Percentiles rank a stretch among this genome's conserved stretches.
Conservation (phyloP, 2,113 vertebrate species). For the Megaleporinus macrocephalus region DNA sequence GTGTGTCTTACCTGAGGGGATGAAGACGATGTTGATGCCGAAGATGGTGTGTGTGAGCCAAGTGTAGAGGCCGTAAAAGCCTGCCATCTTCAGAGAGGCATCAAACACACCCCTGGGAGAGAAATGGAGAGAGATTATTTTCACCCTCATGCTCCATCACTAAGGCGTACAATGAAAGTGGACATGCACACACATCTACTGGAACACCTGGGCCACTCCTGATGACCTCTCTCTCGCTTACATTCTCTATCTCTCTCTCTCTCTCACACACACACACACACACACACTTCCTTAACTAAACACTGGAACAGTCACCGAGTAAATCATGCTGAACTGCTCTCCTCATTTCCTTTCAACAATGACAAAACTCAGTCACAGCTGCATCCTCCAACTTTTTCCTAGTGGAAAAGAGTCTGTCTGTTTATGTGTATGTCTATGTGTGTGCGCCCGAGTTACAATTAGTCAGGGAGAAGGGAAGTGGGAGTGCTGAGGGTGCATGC, state of each 20-base stretch:
- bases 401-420: constrained; percentile 21
- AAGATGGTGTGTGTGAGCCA: constrained; percentile 99
- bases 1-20: constrained; percentile 91
- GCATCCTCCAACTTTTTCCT: constrained; percentile 30
- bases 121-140: constrained; percentile 10
- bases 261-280: not conserved
- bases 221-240: constrained; percentile 18
- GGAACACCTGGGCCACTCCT: constrained; percentile 30
- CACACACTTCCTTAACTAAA: constrained; percentile 27
- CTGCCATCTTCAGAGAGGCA: constrained; percentile 98
- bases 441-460: not conserved
- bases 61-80: constrained; percentile 97
- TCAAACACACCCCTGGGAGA: constrained; percentile 93
- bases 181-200: constrained; percentile 2
- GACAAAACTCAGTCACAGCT: constrained; percentile 20
- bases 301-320: constrained; percentile 9
- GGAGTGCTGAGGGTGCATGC: not conserved
- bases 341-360: constrained; percentile 24
- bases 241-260: too few relatives aligned
- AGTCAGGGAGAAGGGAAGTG: not conserved
- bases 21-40: constrained; percentile 98
- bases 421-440: too few relatives aligned
- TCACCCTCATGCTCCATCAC: not conserved
- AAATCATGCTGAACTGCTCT: constrained; percentile 26
- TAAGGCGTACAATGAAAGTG: not conserved